These are phyloP conservation scores for Tyria jacobaeae DNA, from an alignment of 2,888 invertebrate species.

Conservation along the genomic window DNA sequence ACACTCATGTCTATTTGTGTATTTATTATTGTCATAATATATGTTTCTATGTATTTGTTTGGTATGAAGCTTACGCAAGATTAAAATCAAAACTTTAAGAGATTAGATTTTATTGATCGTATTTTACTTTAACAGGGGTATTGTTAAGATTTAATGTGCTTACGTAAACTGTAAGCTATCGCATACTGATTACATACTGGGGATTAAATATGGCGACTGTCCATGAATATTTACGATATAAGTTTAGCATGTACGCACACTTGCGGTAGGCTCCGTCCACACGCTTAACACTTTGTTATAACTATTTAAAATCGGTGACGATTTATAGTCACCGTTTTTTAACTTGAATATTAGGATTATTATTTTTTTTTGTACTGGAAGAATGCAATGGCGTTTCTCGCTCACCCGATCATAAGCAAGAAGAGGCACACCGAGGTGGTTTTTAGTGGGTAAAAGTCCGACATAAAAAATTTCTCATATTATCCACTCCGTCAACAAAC, in stretches of 20 bases:
- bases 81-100: constrained; percentile 14
- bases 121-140: neutral
- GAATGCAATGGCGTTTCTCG: no score
- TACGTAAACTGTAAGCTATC: constrained; percentile 22
- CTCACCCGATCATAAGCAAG: no score
- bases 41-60: no score
- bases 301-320: constrained; percentile 39
- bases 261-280: constrained; percentile 22
- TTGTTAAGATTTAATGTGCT: constrained; percentile 5
- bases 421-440: no score
- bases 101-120: constrained; percentile 16
- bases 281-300: constrained; percentile 36
- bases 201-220: constrained; percentile 33
- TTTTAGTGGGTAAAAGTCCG: no score
- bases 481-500: no score
- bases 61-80: constrained; percentile 11
- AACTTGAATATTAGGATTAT: constrained; percentile 20
- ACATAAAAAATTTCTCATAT: no score
- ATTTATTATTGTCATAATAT: no score
- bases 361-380: no score
- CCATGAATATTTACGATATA: constrained; percentile 44
- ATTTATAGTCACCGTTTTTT: constrained; percentile 30
- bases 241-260: constrained; percentile 27
- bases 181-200: constrained; percentile 20
- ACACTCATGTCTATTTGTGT: no score